Base-by-base conservation (phyloP, 2,888 invertebrate species). In the Xylophagus ater region DNA sequence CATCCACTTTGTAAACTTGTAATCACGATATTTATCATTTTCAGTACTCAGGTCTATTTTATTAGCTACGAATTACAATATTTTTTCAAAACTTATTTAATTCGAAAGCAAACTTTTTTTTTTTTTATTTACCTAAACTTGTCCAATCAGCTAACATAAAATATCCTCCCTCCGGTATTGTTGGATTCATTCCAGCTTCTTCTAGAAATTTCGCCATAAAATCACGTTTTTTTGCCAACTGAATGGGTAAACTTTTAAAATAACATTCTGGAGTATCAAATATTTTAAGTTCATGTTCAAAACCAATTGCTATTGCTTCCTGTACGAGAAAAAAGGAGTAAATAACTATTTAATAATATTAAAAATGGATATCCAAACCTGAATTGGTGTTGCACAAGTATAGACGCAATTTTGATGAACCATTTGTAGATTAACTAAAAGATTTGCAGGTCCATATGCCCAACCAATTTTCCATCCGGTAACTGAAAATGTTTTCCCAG, bases 391-490 rank as follows among this genome's bases (percentile, higher is more conserved):
- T 10, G 77, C 72, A 58, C 87, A 89, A 1, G 92, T 90, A 59
- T 94, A 96, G 1, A 92, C 80, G 50, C 81, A 81, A 68, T 96
- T 96, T 65, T 97, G 96, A 63, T 97, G 96, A 15, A 94, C 81
- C 48, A 84, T 76, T 58, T 86, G 81, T 40, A 93, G 62, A 58
- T 92, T 87, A 26, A 67, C 61, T 56, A 97, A 76, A 8, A 98
- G 70, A 42, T 76, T 62, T 0, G 76, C 73, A 0, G 96, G 94
- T 0, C 86, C 96, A 60, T 94, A 87, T 1, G 88, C 88, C 97
- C 97, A 98, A 36, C 97, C 97, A 3, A 79, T 76, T 72, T 86
- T 94, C 93, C 93, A 93, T 4, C 97, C 97, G 1, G 97, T 98
- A 10, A 92, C 89, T 37, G 92, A 92, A 69, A 97, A 96, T 2